A percentile compares a stretch with the other conserved stretches of the same genome.
Conservation (phyloP, 1,140 invertebrate species). For the Bicyclus anynana region DNA sequence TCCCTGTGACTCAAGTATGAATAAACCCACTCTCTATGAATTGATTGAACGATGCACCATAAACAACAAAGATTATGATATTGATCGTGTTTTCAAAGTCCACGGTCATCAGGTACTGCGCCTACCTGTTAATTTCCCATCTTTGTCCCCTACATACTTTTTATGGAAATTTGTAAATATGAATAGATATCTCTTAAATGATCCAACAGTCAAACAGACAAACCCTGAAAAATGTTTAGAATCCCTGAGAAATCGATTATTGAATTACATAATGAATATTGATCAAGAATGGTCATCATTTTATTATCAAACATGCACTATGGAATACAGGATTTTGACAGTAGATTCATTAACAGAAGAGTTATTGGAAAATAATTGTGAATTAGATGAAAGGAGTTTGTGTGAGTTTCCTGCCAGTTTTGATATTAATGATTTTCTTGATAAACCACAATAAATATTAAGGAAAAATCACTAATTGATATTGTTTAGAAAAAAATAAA, state of each 20-base stretch:
- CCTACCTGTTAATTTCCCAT: slow-evolving; percentile 30
- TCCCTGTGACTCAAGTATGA: slow-evolving; percentile 30
- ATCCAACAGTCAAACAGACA: no score
- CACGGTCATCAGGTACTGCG: slow-evolving; percentile 40
- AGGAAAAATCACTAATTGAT: slow-evolving; percentile 15
- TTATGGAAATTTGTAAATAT: slow-evolving; percentile 29
- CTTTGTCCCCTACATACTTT: slow-evolving; percentile 30
- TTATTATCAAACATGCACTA: background rate
- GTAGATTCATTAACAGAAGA: background rate
- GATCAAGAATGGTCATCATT: background rate
- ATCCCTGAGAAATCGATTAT: background rate
- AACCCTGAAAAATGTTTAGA: background rate
- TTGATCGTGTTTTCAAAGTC: slow-evolving; percentile 35
- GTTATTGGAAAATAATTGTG: slow-evolving; percentile 1
- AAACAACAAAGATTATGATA: slow-evolving; percentile 12
- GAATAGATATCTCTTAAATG: background rate
- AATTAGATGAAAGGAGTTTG: slow-evolving; percentile 4
- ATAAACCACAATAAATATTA: background rate
- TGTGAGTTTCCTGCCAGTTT: background rate
- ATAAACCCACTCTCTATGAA: slow-evolving; percentile 41
- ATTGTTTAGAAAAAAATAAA: no score
- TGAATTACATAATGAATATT: background rate
- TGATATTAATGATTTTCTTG: background rate
- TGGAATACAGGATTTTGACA: background rate
- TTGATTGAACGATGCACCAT: slow-evolving; percentile 33